Conservation (phyloP, 2,888 invertebrate genomes). For the Pristionchus japonicus region DNA sequence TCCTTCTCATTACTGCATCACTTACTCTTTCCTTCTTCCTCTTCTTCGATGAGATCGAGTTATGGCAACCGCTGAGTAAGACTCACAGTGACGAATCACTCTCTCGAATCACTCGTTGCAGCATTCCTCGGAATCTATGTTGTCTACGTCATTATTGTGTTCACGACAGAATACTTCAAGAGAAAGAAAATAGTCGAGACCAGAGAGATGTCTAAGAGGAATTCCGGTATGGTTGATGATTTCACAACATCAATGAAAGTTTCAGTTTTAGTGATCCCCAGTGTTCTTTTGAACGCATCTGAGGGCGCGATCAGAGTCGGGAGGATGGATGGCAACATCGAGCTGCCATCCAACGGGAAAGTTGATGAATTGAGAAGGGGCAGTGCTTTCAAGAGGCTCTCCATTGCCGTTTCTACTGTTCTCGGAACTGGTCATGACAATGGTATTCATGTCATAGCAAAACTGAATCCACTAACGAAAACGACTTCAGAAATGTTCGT, state of each 20-base stretch:
- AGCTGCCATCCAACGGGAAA: too few relatives aligned
- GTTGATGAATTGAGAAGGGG: background rate
- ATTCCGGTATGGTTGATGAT: background rate
- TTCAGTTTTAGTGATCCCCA: background rate
- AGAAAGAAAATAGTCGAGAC: conserved; percentile 1
- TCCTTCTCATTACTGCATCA: conserved; percentile 78
- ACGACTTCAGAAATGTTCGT: conserved; percentile 9
- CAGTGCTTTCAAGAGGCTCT: background rate
- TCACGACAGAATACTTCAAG: conserved; percentile 75
- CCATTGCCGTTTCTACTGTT: background rate
- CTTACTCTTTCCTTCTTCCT: conserved; percentile 78
- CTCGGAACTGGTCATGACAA: background rate
- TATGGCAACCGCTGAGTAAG: conserved; percentile 77
- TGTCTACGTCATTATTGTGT: conserved; percentile 78
- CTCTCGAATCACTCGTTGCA: too few relatives aligned
- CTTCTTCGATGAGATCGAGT: conserved; percentile 77
- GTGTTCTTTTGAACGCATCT: background rate
- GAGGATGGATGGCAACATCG: background rate
- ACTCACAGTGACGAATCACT: too few relatives aligned
- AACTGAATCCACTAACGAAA: background rate
- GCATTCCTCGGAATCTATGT: conserved; percentile 76
- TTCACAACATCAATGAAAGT: background rate
- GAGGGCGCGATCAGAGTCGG: background rate
- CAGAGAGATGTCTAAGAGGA: background rate
- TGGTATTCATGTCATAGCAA: background rate